Evolutionary conservation across 2,888 invertebrate genomes (phyloP).

Genomic region (Drosophila nr. medialis): DNA sequence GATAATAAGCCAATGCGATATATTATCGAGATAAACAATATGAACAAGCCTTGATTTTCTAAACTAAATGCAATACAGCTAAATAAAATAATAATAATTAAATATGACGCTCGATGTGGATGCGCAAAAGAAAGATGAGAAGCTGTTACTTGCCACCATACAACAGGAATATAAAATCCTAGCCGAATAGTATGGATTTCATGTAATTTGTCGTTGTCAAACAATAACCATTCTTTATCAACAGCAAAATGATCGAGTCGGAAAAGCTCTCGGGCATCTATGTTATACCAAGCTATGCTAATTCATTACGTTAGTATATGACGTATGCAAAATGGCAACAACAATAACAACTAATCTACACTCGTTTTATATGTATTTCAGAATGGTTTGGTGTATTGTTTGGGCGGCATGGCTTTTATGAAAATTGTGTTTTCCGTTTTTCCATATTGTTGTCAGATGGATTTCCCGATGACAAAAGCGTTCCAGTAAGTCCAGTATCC

Average conservation of each 20-base stretch:
- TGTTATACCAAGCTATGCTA: constrained; percentile 95
- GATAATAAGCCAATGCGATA: constrained; percentile 7
- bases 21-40: constrained; percentile 12
- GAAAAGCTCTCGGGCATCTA: constrained; percentile 95
- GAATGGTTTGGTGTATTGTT: constrained; percentile 87
- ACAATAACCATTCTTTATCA: constrained; percentile 36
- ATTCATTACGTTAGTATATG: constrained; percentile 89
- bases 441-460: constrained; percentile 93
- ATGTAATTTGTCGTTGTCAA: not conserved
- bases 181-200: constrained; percentile 93
- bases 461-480: constrained; percentile 88
- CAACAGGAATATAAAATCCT: constrained; percentile 95
- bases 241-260: constrained; percentile 92
- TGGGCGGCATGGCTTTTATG: constrained; percentile 89
- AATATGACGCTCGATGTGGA: constrained; percentile 82
- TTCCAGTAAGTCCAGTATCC: constrained; percentile 56
- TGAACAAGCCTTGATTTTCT: not conserved
- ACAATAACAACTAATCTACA: not conserved
- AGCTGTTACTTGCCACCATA: constrained; percentile 90
- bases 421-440: constrained; percentile 96
- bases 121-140: constrained; percentile 85
- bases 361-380: constrained; percentile 3
- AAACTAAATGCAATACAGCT: not conserved
- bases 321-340: not conserved
- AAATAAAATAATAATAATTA: constrained; percentile 1